A percentile compares a stretch with the other conserved stretches of the same genome.
Conservation (phyloP, 2,797 vertebrate species). For the Sitta carolinensis region DNA sequence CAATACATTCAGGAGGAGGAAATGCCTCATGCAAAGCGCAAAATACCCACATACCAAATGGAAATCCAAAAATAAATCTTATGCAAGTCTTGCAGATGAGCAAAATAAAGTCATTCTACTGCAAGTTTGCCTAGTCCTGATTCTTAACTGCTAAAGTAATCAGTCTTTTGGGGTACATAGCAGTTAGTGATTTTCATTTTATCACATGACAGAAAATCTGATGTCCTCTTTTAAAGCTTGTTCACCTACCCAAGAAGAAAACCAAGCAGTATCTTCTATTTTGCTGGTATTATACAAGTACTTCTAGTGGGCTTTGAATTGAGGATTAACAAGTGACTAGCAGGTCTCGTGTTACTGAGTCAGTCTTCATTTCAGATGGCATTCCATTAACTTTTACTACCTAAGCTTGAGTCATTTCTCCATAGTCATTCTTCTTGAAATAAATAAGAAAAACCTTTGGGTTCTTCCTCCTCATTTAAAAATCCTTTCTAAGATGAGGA, state of each 20-base stretch:
- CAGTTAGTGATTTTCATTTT: background rate
- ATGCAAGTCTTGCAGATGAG: background rate
- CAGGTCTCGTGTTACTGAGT: slow-evolving; percentile 34
- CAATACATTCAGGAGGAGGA: background rate
- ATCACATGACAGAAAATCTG: background rate
- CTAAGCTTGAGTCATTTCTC: slow-evolving; percentile 34
- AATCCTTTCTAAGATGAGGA: background rate
- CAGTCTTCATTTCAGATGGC: slow-evolving; percentile 29
- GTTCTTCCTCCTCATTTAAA: background rate
- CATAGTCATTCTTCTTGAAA: background rate
- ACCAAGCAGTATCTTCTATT: background rate
- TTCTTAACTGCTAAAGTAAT: background rate
- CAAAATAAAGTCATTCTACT: slow-evolving; percentile 21
- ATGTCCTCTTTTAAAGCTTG: background rate
- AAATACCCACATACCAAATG: background rate
- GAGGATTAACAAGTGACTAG: slow-evolving; percentile 8
- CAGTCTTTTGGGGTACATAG: background rate
- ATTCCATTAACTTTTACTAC: background rate
- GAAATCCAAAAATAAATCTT: background rate
- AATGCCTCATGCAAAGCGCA: background rate
- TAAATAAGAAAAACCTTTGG: background rate
- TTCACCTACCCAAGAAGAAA: background rate
- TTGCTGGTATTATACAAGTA: background rate
- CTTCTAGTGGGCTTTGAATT: background rate
- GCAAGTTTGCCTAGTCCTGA: background rate